A percentile compares a stretch with the other conserved stretches of the same genome.
Conservation (phyloP, 1,140 invertebrate genomes). For the Drosophila carrolli region DNA sequence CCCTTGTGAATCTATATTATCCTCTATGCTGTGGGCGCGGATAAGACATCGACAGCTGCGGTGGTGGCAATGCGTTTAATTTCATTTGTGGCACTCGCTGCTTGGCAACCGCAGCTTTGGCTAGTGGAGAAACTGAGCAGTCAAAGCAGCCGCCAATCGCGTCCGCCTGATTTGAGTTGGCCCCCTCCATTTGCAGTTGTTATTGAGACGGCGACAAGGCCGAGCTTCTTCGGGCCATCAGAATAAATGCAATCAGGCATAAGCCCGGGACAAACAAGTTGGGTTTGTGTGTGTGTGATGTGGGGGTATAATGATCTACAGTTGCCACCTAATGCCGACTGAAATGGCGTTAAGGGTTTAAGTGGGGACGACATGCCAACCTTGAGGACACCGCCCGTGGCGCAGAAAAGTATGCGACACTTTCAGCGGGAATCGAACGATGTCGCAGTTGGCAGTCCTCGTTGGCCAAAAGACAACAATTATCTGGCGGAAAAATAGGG, state of each 20-base stretch:
- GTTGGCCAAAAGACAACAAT: conserved; percentile 50
- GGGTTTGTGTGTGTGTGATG: background rate
- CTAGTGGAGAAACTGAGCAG: background rate
- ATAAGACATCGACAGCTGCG: conserved; percentile 47
- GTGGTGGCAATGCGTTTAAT: conserved; percentile 71
- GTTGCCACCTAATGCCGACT: conserved; percentile 44
- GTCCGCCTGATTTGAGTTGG: conserved; percentile 42
- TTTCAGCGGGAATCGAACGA: conserved; percentile 61
- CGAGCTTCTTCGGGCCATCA: conserved; percentile 36
- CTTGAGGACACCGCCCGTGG: conserved; percentile 41
- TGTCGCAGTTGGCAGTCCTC: conserved; percentile 47
- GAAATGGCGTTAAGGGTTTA: conserved; percentile 48
- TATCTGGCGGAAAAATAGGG: conserved; percentile 28
- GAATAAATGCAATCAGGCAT: conserved; percentile 61
- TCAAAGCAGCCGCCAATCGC: conserved; percentile 26
- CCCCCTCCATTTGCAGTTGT: conserved; percentile 37
- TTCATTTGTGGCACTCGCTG: conserved; percentile 65
- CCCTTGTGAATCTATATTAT: conserved; percentile 15
- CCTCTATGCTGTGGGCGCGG: conserved; percentile 16
- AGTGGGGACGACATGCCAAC: conserved; percentile 50
- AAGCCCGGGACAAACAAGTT: conserved; percentile 56
- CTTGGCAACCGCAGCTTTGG: conserved; percentile 38
- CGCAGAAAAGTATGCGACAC: conserved; percentile 46
- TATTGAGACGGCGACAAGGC: conserved; percentile 58
- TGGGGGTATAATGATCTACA: conserved; percentile 34